Base-by-base conservation (phyloP, 2,888 invertebrate species). In the Anthophora plumipes region DNA sequence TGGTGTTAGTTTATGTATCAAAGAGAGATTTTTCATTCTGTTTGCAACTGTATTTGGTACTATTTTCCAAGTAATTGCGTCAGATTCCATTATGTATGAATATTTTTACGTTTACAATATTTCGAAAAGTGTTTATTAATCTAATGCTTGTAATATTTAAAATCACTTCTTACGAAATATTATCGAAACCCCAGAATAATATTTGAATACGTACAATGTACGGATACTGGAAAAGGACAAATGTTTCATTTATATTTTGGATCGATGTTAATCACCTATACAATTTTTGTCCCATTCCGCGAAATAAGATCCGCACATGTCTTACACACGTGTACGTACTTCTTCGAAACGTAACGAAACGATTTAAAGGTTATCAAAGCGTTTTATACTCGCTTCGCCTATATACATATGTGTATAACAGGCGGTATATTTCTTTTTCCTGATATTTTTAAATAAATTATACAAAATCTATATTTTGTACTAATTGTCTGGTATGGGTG, bases 11-110 rank as follows among this genome's bases (percentile, higher is more conserved):
- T 77, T 77, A 31, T 88, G 86, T 17, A 67, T 41, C 4, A 85
- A 66, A 4, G 84, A 87, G 7, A 37, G 75, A 25, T 84, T 60
- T 4, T 69, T 60, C 74, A 84, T 80, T 67, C 83, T 85, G 0
- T 48, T 8, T 0, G 37, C 9, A 7, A 86, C 84, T 2, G 39
- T 59, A 46, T 87, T 89, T 0, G 66, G 14, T 1, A 84, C 67
- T 7, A 8, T 12, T 25, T 22, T 54, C 90, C 90, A 90, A 22
- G 61, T 57, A 20, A 86, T 41, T 12, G 31, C 52, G 1, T 52
- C 17, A 2, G 43, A 50, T 9, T 52, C 17, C 82, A 82, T 82
- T 11, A 4, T 20, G 4, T 5, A 25, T 0, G 17, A 46, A 43
- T 52, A 41, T 41, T 5, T 57, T 9, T 41, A 8, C 12, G 14